Evolutionary conservation across 2,797 vertebrate genomes (phyloP), one percentile per base, ranked within the genome.

Genomic region (Urocyon cinereoargenteus): DNA sequence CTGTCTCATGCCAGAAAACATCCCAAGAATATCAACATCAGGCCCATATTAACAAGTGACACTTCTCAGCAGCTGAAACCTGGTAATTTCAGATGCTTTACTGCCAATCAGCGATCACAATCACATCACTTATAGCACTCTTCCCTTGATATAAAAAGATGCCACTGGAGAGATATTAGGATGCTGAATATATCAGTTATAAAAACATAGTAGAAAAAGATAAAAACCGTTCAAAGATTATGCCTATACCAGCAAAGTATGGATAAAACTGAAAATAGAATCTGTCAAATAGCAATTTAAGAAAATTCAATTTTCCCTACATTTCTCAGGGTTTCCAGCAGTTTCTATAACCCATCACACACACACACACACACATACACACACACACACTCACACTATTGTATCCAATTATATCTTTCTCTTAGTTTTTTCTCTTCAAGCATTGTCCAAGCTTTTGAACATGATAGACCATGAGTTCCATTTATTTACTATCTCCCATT

Each of bases 121-220:
- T 82, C 19, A 53, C 21, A 5, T 86, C 7, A 0, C 66, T 92
- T 72, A 86, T 1, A 77, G 14, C 55, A 36, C 61, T 86, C 91
- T 62, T 26, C 3, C 49, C 49, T 83, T 36, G 31, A 73, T 62
- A 94, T 93, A 78, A 59, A 88, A 84, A 36, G 31, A 72, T 96
- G 9, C 13, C 61, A 26, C 82, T 26, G 19, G 61, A 78, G 49
- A 95, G 34, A 31, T 49, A 19, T 73, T 26, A 66, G 28, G 22
- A 91, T 92, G 15, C 26, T 59, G 15, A 85, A 53, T 72, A 51
- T 66, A 79, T 91, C 31, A 5, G 12, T 72, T 91, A 57, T 73
- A 92, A 97, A 97, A 87, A 57, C 53, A 51, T 10, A 78, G 8
- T 57, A 72, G 45, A 62, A 51, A 82, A 51, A 86, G n/a, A 45